Evolutionary conservation across 2,113 vertebrate genomes (phyloP).

Genomic region (Plecturocebus donacophilus): DNA sequence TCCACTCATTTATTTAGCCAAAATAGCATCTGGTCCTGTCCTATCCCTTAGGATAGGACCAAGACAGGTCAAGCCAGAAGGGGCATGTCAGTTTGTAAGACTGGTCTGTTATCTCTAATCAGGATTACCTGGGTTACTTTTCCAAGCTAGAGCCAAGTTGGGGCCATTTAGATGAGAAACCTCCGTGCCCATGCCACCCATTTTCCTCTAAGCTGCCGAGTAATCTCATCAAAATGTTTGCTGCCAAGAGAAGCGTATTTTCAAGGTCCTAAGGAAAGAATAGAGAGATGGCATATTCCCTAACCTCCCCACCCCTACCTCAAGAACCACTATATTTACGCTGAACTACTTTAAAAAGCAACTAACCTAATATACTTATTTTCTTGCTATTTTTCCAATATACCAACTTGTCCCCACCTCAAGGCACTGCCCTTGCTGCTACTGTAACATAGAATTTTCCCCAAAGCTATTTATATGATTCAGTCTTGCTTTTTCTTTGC

Average conservation of each 20-base stretch:
- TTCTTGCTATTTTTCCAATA: neutral
- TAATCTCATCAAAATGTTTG: neutral
- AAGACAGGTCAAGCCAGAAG: neutral
- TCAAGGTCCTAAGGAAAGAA: neutral
- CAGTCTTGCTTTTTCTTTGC: neutral
- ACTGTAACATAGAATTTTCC: neutral
- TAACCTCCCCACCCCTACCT: neutral
- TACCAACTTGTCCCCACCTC: neutral
- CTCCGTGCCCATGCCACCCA: neutral
- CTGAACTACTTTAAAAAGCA: slow-evolving; percentile 1
- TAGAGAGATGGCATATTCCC: neutral
- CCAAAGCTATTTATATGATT: neutral
- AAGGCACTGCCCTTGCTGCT: neutral
- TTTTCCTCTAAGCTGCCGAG: neutral
- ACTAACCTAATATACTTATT: neutral
- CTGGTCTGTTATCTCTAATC: neutral
- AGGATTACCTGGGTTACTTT: neutral
- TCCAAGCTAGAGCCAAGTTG: neutral
- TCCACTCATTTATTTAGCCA: neutral
- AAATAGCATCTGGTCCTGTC: neutral
- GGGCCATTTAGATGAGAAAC: neutral
- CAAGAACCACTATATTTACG: neutral
- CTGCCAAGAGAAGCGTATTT: neutral
- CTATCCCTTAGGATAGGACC: neutral
- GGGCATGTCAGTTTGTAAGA: neutral